Percentiles rank a stretch among this genome's conserved stretches.
Evolutionary conservation across 2,113 vertebrate species (phyloP).

Genomic region (Campylomormyrus tamandua): DNA sequence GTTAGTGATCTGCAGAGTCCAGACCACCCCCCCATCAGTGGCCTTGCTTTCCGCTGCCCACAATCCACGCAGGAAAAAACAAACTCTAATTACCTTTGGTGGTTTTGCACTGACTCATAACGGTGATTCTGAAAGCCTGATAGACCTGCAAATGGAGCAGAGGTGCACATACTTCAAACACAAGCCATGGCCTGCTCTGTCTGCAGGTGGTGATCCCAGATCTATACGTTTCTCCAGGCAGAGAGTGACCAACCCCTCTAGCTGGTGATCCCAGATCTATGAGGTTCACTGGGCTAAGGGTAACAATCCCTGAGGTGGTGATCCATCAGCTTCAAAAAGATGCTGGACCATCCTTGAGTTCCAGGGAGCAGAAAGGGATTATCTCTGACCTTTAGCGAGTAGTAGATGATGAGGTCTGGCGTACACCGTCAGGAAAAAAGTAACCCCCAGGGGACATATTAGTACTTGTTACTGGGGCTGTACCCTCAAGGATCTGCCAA

Average conservation of each 20-base stretch:
- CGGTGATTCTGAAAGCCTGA: constrained; percentile 81
- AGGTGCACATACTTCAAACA: not conserved
- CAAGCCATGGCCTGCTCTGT: not conserved
- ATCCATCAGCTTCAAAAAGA: not conserved
- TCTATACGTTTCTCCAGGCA: not conserved
- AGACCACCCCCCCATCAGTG: too few species aligned
- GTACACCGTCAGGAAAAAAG: not conserved
- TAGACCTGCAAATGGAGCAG: constrained; percentile 70
- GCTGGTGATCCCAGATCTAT: not conserved
- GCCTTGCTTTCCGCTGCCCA: not conserved
- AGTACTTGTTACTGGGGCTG: not conserved
- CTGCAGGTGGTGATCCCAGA: not conserved
- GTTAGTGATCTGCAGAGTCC: not conserved
- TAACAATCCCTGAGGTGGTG: not conserved
- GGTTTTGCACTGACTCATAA: constrained; percentile 73
- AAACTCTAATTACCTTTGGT: constrained; percentile 63
- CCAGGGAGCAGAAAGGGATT: not conserved
- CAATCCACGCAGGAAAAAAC: not conserved
- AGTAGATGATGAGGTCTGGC: not conserved
- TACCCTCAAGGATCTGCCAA: not conserved
- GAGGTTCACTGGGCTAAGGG: not conserved
- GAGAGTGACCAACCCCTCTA: not conserved
- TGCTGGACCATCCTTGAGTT: not conserved
- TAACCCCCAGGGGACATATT: not conserved
- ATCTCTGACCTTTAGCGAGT: not conserved